These are phyloP conservation scores for Parazoanthus atlanticus DNA, from an alignment of 92 coral and sea anemone species.

Conservation along the genomic window DNA sequence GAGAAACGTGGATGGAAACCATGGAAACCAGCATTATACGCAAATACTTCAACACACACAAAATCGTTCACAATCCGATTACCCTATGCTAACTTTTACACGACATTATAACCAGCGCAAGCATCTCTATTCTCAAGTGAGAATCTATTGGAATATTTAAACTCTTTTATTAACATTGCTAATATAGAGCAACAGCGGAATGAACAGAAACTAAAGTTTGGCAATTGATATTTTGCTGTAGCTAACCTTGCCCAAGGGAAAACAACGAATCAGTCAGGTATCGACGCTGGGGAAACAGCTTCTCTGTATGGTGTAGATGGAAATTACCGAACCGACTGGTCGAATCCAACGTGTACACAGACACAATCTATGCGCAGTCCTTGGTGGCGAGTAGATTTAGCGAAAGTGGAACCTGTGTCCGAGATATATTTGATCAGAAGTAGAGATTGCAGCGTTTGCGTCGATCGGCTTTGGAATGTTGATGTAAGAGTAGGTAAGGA, in stretches of 20 bases:
- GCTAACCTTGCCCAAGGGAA: constrained; percentile 22
- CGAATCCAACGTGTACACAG: not conserved
- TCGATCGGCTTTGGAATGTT: not conserved
- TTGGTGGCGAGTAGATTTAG: constrained; percentile 15
- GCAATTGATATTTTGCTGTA: not conserved
- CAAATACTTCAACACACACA: too few relatives aligned
- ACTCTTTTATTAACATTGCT: too few relatives aligned
- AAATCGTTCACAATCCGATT: too few relatives aligned
- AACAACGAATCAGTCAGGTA: not conserved
- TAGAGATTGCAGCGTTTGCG: not conserved
- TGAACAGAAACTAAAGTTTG: too few relatives aligned
- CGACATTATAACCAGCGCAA: too few relatives aligned
- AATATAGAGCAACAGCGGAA: too few relatives aligned
- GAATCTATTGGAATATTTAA: too few relatives aligned
- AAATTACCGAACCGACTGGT: not conserved
- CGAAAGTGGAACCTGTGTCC: constrained; percentile 17
- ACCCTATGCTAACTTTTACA: too few relatives aligned
- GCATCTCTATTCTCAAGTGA: too few relatives aligned
- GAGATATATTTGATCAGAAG: constrained; percentile 7
- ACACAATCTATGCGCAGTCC: not conserved
- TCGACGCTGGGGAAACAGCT: not conserved
- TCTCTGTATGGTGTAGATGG: not conserved
- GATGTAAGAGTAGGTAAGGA: not conserved
- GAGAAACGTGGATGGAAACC: too few relatives aligned
- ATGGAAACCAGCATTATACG: too few relatives aligned